Percentiles rank a stretch among this genome's conserved stretches.
phyloP scores from a whole-genome alignment of 2,888 invertebrate genomes.

The Chaetoderma sp. region DNA sequence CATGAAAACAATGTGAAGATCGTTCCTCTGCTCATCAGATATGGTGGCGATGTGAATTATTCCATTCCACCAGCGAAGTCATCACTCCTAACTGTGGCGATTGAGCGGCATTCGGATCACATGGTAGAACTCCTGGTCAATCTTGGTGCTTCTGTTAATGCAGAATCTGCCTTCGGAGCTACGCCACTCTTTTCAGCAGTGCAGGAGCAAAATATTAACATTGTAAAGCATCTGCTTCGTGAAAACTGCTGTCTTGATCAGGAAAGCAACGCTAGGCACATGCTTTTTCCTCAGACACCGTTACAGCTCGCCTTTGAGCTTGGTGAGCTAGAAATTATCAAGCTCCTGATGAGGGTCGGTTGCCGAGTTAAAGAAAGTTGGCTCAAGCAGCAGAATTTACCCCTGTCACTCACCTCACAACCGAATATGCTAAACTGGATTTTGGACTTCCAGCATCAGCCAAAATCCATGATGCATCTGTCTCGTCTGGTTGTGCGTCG shows the following conservation, averaged over 20 bases:
- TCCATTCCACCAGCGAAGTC: conserved; percentile 33
- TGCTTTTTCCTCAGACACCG: conserved; percentile 49
- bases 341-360: conserved; percentile 46
- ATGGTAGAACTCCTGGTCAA: conserved; percentile 46
- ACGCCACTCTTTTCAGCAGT: conserved; percentile 47
- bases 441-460: conserved; percentile 34
- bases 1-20: conserved; percentile 52
- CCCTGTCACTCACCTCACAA: conserved; percentile 32
- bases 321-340: conserved; percentile 44
- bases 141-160: conserved; percentile 40
- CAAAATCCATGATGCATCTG: conserved; percentile 42
- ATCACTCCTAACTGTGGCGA: conserved; percentile 46
- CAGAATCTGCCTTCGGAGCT: conserved; percentile 40
- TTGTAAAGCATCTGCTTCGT: conserved; percentile 52
- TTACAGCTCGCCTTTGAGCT: conserved; percentile 49
- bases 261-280: conserved; percentile 37
- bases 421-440: conserved; percentile 42
- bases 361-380: conserved; percentile 40
- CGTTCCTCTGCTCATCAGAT: conserved; percentile 42
- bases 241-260: conserved; percentile 49
- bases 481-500: conserved; percentile 39
- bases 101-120: conserved; percentile 36
- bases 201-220: conserved; percentile 40
- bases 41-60: conserved; percentile 50
- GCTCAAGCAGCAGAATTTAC: conserved; percentile 31